Conservation (phyloP, 2,888 invertebrate species). For the Electrophaes corylata region DNA sequence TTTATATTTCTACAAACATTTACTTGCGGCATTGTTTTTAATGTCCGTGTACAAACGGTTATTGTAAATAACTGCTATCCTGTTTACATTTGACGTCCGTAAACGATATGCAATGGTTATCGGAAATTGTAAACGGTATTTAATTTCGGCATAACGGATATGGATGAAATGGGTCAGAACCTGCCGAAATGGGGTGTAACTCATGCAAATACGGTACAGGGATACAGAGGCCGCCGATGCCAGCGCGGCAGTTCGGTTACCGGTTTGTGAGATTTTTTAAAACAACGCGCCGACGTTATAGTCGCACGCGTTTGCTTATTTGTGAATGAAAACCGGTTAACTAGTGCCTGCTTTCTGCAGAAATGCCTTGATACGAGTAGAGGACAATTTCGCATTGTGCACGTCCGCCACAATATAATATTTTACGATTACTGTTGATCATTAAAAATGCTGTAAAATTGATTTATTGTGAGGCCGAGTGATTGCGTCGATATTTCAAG, state of each 20-base stretch:
- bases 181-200: background rate
- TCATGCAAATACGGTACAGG: too few species aligned
- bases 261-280: too few species aligned
- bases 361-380: background rate
- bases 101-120: constrained; percentile 47
- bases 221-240: background rate
- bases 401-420: constrained; percentile 48
- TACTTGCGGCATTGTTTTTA: constrained; percentile 24
- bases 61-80: constrained; percentile 26
- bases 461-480: constrained; percentile 70
- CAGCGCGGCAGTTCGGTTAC: background rate
- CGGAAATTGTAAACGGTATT: constrained; percentile 52
- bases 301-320: too few species aligned
- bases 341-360: constrained; percentile 1
- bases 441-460: constrained; percentile 79
- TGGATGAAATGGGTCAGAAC: constrained; percentile 27
- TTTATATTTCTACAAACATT: background rate
- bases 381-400: constrained; percentile 33
- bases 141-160: constrained; percentile 45
- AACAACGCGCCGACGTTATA: too few species aligned
- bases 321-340: background rate
- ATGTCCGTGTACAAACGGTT: constrained; percentile 17
- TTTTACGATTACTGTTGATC: constrained; percentile 62
- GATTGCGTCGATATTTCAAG: constrained; percentile 65
- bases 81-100: constrained; percentile 39